phyloP scores from a whole-genome alignment of 2,113 vertebrate species.

The Syrmaticus mikado region DNA sequence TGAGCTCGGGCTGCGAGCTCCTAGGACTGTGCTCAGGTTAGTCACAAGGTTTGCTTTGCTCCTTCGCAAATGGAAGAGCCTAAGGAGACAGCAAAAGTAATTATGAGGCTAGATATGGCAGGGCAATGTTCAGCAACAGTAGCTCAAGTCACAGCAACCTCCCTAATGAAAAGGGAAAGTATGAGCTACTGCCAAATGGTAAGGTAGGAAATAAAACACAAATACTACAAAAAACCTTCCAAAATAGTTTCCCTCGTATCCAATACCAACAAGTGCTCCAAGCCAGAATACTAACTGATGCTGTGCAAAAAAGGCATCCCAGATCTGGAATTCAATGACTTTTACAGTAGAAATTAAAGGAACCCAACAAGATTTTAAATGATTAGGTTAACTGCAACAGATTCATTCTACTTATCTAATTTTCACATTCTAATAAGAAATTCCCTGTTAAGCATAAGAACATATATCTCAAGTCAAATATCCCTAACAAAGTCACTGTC shows the following conservation, averaged over 20 bases:
- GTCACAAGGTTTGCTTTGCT: background rate
- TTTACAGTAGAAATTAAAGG: conserved; percentile 34
- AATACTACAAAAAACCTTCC: conserved; percentile 16
- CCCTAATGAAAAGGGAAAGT: background rate
- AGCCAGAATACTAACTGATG: conserved; percentile 37
- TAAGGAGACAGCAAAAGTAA: background rate
- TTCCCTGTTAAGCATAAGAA: background rate
- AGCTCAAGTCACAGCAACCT: background rate
- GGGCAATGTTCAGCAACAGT: background rate
- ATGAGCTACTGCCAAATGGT: background rate
- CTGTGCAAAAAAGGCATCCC: conserved; percentile 26
- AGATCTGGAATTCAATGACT: conserved; percentile 47
- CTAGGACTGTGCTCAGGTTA: background rate
- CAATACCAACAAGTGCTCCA: background rate
- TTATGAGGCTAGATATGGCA: background rate
- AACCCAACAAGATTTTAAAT: background rate
- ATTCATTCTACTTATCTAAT: background rate
- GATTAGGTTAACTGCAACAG: conserved; percentile 12
- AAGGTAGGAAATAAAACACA: conserved; percentile 9
- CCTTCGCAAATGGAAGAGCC: background rate
- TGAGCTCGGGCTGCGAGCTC: background rate
- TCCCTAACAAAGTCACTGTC: background rate
- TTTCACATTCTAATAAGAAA: conserved; percentile 3
- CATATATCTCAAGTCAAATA: conserved; percentile 31
- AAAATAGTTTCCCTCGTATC: background rate